Evolutionary conservation across 2,797 vertebrate genomes (phyloP), one percentile per base, ranked within the genome.

Genomic region (Pelobates cultripes): DNA sequence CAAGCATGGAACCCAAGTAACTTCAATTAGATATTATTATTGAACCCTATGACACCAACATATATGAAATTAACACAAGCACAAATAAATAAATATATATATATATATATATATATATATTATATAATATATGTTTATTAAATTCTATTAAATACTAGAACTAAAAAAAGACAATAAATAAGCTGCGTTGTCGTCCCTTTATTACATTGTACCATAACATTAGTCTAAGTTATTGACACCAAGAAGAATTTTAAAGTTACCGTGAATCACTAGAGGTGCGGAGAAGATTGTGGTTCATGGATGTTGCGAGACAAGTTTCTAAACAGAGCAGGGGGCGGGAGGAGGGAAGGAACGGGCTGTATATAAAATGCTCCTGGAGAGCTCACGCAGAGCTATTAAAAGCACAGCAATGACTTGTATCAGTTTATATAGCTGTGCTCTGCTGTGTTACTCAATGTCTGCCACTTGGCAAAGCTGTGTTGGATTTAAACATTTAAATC

Each of bases 401-500:
- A 88, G 85, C 86, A 88, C 85, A 89, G 81, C 87, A 90, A 91
- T 87, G 88, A 86, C 70, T 89, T 86, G 80, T 90, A 88, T 94
- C 72, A 60, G 85, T 89, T 89, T 87, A 88, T 91, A 89, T 88
- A 90, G 89, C 88, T 91, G 89, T 87, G 82, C 80, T 69, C 73
- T 86, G 86, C 87, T 85, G 80, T 83, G 86, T 88, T 88, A 82
- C 82, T 86, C 78, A 79, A 75, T 85, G 87, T 84, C 85, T 71
- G 64, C 84, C 73, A 83, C 88, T 90, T 91, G 87, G 89, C 86
- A 89, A 90, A 83, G 85, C 7, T 6, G 12, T 86, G 28, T 85
- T 78, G 87, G 85, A 87, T 90, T 28, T 28, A 28, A 89, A 90
- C 87, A 88, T 92, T 90, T 90, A 92, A 92, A 93, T 91, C 89